Base-by-base conservation (phyloP, 2,113 vertebrate species). In the Atherinomorus stipes region DNA sequence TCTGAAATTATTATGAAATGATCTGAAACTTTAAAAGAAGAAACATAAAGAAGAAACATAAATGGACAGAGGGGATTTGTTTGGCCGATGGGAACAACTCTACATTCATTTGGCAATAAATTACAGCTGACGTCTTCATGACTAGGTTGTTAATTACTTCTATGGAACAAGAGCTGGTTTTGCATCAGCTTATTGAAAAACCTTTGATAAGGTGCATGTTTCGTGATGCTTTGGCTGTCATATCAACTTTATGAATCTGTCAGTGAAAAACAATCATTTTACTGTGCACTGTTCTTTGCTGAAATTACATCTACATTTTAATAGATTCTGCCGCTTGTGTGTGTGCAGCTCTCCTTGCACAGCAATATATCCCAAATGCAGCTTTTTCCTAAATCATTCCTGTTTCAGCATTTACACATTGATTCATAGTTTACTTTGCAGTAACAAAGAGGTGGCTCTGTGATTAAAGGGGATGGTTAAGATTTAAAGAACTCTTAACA, bases 401-500 rank as follows among this genome's bases (percentile, higher is more conserved):
- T 12, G 19, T 57, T 71, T 21, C 16, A 64, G 19, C 62, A 60
- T 71, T 67, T 47, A 13, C 65, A 73, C 15, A 53, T 22, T 18
- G 9, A 25, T 53, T 34, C 12, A 15, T 16, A 23, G 75, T 81
- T 85, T 85, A 78, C 76, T 83, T 86, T 83, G 64, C 82, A 52
- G 44, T 50, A 80, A 84, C 58, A 81, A 78, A 74, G 71, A 72
- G 52, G 66, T 47, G 21, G 56, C 76, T 62, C 60, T 87, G 74
- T 83, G 84, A 91, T 92, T 90, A 89, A 88, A 86, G 53, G 78
- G 85, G 74, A 49, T 49, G 81, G 65, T 65, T 68, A 37, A 68
- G 78, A 85, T 78, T 84, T 60, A 88, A 87, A 69, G 59, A 81
- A 84, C 87, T 77, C 80, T 68, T 71, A 8, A 91, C 85, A 91